Evolutionary conservation across 2,888 invertebrate species (phyloP).

Genomic region (Metacarcinus magister): DNA sequence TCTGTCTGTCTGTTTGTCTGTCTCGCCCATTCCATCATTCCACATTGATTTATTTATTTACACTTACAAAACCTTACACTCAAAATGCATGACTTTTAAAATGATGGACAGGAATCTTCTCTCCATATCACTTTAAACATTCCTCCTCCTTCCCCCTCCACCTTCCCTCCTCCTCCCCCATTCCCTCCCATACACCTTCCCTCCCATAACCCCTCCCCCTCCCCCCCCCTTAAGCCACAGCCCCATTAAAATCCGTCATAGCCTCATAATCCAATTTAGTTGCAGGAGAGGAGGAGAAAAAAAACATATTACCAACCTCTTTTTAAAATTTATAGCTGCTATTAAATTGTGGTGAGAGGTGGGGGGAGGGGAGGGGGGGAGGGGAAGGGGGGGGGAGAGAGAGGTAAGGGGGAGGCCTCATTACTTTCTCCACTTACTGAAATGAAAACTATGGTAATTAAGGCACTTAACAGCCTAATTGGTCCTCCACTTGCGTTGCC

Average conservation of each 20-base stretch:
- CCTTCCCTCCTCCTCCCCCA: not conserved
- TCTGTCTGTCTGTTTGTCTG: not conserved
- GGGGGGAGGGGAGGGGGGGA: not conserved
- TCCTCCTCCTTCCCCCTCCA: not conserved
- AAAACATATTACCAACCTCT: not conserved
- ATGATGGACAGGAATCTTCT: not conserved
- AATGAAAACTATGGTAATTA: conserved; percentile 41
- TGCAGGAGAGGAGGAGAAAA: not conserved
- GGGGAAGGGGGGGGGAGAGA: not conserved
- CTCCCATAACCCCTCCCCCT: not conserved
- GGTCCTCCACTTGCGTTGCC: not conserved
- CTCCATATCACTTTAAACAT: not conserved
- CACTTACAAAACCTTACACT: not conserved
- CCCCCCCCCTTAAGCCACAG: not conserved
- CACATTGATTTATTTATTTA: not conserved
- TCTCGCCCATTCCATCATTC: not conserved
- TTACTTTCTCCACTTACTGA: conserved; percentile 10
- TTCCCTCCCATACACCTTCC: not conserved
- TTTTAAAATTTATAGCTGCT: not conserved
- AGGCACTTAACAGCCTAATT: not conserved
- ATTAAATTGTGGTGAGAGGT: not conserved
- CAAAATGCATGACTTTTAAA: not conserved
- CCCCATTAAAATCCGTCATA: conserved; percentile 5
- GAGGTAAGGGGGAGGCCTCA: not conserved
- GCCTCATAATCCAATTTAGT: conserved; percentile 41